Percentiles rank a stretch among this genome's conserved stretches.
Evolutionary conservation across 1,140 invertebrate genomes (phyloP).

Genomic region (Eriosoma lanigerum): DNA sequence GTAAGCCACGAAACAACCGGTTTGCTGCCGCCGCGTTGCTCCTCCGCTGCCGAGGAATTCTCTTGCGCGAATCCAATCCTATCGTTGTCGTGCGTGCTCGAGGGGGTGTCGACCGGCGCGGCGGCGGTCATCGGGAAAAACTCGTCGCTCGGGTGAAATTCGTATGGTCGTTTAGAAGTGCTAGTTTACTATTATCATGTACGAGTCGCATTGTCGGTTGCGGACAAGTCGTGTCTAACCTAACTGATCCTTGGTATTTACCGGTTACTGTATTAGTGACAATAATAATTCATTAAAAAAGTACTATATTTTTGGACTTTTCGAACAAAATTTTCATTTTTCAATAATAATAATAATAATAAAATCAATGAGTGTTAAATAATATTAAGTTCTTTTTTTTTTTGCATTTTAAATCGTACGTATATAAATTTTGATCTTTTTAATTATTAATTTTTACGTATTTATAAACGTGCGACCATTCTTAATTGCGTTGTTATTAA

Average conservation of each 20-base stretch:
- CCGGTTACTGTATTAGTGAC: no score
- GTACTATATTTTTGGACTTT: no score
- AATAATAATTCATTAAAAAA: no score
- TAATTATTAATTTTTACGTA: no score
- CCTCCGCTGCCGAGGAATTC: not conserved
- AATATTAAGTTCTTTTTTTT: no score
- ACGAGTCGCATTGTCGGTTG: not conserved
- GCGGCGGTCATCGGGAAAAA: slow-evolving; percentile 11
- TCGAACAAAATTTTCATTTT: no score
- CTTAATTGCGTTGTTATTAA: no score
- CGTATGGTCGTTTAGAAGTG: not conserved
- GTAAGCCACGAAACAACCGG: slow-evolving; percentile 43
- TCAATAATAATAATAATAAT: no score
- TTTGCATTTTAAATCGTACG: no score
- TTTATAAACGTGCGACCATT: no score
- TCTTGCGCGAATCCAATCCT: slow-evolving; percentile 17
- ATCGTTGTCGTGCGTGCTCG: not conserved
- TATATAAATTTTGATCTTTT: no score
- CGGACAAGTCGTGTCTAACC: not conserved
- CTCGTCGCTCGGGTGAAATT: slow-evolving; percentile 20
- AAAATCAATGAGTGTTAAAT: no score
- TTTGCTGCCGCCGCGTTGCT: not conserved
- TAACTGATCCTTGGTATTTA: not conserved
- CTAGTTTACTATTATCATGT: not conserved
- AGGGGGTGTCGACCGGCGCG: slow-evolving; percentile 39